Evolutionary conservation across 1,140 invertebrate species (phyloP).

Genomic region (Matsumurasca onukii): DNA sequence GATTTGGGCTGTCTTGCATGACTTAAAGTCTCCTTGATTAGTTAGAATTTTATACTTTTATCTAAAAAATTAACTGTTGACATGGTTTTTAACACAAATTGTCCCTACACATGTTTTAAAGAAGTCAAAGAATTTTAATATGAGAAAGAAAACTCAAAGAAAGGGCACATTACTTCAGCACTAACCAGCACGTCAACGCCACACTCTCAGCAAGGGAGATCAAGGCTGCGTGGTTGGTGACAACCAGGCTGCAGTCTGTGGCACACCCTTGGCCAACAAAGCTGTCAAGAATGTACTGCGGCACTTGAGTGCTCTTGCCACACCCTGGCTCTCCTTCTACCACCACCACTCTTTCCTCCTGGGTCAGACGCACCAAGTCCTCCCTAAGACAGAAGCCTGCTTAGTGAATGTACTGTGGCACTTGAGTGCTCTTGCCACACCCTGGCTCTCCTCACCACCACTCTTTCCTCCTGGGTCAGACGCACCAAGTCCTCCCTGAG

Average conservation of each 20-base stretch:
- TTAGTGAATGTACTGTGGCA: no score
- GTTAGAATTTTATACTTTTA: background rate
- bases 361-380: no score
- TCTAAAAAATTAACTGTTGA: background rate
- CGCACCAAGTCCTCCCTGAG: no score
- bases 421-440: conserved; percentile 67
- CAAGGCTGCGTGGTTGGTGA: conserved; percentile 91
- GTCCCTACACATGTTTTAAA: background rate
- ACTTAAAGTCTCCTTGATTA: background rate
- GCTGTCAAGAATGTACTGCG: conserved; percentile 84
- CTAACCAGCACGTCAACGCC: conserved; percentile 78
- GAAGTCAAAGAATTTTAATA: background rate
- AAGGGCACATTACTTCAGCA: conserved; percentile 58
- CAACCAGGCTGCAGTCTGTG: conserved; percentile 76
- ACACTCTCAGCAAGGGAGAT: conserved; percentile 85
- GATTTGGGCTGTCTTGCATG: background rate
- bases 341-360: no score
- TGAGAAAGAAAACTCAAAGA: background rate
- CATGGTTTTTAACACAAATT: background rate
- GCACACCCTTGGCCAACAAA: conserved; percentile 65
- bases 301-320: conserved; percentile 74
- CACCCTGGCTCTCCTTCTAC: no score
- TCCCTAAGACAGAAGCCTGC: no score
- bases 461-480: no score
- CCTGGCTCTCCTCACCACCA: conserved; percentile 50